phyloP scores from a whole-genome alignment of 2,113 vertebrate species.

The Tupaia chinensis region DNA sequence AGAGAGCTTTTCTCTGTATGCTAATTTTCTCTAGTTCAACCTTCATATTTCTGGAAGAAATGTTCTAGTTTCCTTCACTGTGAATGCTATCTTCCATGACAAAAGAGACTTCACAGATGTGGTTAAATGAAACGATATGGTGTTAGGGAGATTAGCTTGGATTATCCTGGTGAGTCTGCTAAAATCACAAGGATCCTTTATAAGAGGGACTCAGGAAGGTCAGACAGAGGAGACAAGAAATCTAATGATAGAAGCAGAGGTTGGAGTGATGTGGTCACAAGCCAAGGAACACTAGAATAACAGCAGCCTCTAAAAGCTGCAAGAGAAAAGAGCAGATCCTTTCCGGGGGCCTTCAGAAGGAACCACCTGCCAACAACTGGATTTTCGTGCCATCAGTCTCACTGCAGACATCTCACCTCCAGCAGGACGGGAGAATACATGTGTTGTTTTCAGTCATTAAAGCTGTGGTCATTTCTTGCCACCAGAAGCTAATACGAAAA shows the following conservation, averaged over 20 bases:
- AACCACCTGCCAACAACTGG: background rate
- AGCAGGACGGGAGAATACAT: background rate
- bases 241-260: background rate
- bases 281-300: background rate
- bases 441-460: background rate
- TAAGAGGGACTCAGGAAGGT: background rate
- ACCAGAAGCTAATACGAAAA: slow-evolving; percentile 6
- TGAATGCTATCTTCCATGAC: background rate
- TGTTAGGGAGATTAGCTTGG: background rate
- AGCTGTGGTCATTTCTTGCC: slow-evolving; percentile 15
- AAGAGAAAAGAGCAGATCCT: background rate
- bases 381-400: background rate
- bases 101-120: background rate
- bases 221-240: background rate
- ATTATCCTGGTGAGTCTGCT: background rate
- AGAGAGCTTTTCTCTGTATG: too few relatives aligned
- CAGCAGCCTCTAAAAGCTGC: background rate
- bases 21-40: too few relatives aligned
- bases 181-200: background rate
- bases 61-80: background rate
- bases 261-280: background rate
- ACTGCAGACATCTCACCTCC: background rate
- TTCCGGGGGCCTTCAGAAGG: background rate
- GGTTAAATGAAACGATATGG: background rate
- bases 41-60: too few relatives aligned